A percentile compares a stretch with the other conserved stretches of the same genome.
phyloP scores from a whole-genome alignment of 1,140 invertebrate genomes.

The Olivierus martensii region DNA sequence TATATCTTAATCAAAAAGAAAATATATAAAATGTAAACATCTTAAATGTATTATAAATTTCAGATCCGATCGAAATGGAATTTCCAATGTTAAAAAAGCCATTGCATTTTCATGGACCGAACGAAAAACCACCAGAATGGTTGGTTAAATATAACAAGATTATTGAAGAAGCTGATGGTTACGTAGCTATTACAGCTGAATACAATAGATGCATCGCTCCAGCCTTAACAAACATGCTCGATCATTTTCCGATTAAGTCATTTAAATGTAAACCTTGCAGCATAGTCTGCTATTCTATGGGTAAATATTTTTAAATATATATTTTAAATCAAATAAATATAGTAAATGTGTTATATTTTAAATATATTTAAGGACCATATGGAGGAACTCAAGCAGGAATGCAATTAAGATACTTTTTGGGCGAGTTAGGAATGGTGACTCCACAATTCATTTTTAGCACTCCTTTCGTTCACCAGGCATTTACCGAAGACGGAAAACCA shows the following conservation, averaged over 20 bases:
- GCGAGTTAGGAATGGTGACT: conserved; percentile 35
- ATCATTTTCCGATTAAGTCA: conserved; percentile 32
- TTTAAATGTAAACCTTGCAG: conserved; percentile 33
- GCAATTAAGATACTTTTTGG: conserved; percentile 30
- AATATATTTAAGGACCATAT: conserved; percentile 28
- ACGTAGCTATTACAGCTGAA: conserved; percentile 33
- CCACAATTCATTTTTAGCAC: conserved; percentile 31
- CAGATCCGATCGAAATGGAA: conserved; percentile 30
- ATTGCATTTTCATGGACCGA: conserved; percentile 28
- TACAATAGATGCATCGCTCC: conserved; percentile 35
- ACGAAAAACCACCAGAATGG: conserved; percentile 27
- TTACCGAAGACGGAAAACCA: conserved; percentile 28
- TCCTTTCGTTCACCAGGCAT: conserved; percentile 28
- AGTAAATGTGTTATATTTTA: too few relatives aligned
- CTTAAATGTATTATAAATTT: too few relatives aligned
- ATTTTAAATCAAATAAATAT: too few relatives aligned
- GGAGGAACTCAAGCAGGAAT: conserved; percentile 35
- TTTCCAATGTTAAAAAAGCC: conserved; percentile 27
- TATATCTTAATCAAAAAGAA: too few relatives aligned
- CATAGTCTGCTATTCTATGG: conserved; percentile 35
- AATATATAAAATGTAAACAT: too few relatives aligned
- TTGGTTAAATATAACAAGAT: conserved; percentile 26
- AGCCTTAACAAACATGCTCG: conserved; percentile 33
- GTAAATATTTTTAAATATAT: too few relatives aligned
- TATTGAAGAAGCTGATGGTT: conserved; percentile 32